phyloP scores from a whole-genome alignment of 2,113 vertebrate genomes.

The Ploceus nigricollis region DNA sequence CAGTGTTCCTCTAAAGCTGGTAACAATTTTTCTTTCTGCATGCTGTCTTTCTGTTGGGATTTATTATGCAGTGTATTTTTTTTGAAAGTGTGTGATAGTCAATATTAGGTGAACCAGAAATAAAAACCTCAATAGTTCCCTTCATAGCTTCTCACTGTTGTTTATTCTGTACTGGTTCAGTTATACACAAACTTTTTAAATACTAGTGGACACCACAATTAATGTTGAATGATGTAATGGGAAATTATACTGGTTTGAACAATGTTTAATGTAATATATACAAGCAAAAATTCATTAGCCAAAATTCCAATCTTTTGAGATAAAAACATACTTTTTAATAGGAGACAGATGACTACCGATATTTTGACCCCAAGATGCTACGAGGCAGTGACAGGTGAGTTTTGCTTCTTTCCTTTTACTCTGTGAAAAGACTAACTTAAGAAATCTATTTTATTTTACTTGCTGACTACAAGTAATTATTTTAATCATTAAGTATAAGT shows the following conservation, averaged over 20 bases:
- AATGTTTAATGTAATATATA: background rate
- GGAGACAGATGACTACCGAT: slow-evolving; percentile 97
- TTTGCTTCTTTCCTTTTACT: background rate
- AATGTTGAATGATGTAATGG: background rate
- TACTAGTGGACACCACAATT: background rate
- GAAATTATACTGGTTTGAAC: background rate
- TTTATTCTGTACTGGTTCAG: background rate
- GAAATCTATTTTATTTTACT: background rate
- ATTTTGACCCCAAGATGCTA: slow-evolving; percentile 98
- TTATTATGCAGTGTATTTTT: background rate
- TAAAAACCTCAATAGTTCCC: background rate
- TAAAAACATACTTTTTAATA: slow-evolving; percentile 58
- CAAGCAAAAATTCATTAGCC: background rate
- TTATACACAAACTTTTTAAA: background rate
- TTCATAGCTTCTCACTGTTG: background rate
- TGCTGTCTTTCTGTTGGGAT: background rate
- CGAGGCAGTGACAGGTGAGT: slow-evolving; percentile 92
- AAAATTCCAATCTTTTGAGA: background rate
- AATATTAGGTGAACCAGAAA: background rate
- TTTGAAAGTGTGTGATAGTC: background rate
- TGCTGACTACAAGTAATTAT: background rate
- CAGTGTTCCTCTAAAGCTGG: background rate
- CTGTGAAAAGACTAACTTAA: background rate
- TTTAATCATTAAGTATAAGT: background rate
- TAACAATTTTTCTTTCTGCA: background rate